A percentile compares a stretch with the other conserved stretches of the same genome.
Conservation (phyloP, 2,113 vertebrate genomes). For the Pelmatolapia mariae region DNA sequence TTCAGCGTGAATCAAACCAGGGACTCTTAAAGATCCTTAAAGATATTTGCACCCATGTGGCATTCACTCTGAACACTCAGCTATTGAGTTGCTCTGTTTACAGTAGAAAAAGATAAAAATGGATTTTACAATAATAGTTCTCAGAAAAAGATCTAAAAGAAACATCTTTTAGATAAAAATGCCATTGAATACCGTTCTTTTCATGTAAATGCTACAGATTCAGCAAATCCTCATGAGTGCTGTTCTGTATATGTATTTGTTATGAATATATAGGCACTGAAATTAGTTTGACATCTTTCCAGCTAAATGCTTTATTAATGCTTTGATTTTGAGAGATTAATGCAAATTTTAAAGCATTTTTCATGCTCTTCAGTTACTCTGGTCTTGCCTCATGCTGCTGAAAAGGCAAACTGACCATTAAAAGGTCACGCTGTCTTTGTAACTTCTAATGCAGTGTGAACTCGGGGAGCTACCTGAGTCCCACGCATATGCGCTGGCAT, state of each 20-base stretch:
- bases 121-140: neutral
- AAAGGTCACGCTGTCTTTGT: neutral
- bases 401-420: neutral
- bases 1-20: neutral
- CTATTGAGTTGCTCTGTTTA: neutral
- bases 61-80: neutral
- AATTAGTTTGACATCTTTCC: neutral
- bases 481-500: neutral
- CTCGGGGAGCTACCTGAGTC: neutral
- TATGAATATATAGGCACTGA: neutral
- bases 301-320: neutral
- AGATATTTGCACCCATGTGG: neutral
- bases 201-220: neutral
- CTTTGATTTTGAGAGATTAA: neutral
- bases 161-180: neutral
- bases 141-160: neutral
- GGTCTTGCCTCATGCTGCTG: neutral
- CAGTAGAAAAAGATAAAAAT: neutral
- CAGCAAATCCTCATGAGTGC: neutral
- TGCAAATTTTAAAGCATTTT: neutral
- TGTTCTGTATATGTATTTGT: neutral
- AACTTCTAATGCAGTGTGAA: neutral
- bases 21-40: neutral
- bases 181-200: neutral
- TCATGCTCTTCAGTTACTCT: neutral